phyloP scores from a whole-genome alignment of 2,113 vertebrate species.

The Oncorhynchus nerka region DNA sequence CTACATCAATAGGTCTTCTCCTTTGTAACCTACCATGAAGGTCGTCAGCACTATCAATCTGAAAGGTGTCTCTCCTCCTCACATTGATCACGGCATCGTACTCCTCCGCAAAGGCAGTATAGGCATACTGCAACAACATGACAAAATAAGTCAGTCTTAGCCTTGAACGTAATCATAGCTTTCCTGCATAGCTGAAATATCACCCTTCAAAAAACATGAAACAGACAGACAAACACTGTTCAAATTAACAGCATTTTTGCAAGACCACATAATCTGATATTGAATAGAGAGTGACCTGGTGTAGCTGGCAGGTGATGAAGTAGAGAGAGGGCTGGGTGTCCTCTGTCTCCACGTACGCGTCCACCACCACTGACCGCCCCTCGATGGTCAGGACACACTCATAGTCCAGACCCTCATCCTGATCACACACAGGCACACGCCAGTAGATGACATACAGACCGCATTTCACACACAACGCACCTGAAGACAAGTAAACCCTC shows the following conservation, averaged over 20 bases:
- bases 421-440: background rate
- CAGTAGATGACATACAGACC: background rate
- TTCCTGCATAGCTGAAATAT: no score
- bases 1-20: background rate
- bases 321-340: constrained; percentile 72
- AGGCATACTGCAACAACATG: constrained; percentile 79
- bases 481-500: background rate
- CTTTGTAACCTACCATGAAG: constrained; percentile 77
- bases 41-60: constrained; percentile 85
- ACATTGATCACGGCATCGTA: constrained; percentile 82
- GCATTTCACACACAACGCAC: background rate
- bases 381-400: constrained; percentile 89
- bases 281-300: constrained; percentile 65
- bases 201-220: no score
- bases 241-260: no score
- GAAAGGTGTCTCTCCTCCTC: constrained; percentile 77
- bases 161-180: background rate
- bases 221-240: no score
- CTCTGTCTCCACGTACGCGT: constrained; percentile 79
- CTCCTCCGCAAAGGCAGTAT: constrained; percentile 78
- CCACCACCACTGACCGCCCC: constrained; percentile 79
- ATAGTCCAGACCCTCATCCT: constrained; percentile 81
- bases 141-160: background rate
- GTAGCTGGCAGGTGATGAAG: constrained; percentile 82
- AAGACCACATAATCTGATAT: no score